Percentiles rank a stretch among this genome's conserved stretches.
Conservation (phyloP, 2,888 invertebrate species). For the Calameuta pallipes region DNA sequence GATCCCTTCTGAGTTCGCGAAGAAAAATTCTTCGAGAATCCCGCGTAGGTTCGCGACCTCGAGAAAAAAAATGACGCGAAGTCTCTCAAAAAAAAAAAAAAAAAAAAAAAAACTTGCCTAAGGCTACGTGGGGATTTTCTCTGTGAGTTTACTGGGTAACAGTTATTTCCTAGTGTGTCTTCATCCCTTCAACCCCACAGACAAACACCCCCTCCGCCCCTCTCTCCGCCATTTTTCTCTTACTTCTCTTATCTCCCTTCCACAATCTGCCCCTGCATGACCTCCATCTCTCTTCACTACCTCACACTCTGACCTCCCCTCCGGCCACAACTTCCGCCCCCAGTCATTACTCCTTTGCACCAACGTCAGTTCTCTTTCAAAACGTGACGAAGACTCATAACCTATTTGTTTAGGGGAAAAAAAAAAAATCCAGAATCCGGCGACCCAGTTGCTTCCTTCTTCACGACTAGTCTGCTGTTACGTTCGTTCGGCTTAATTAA, state of each 20-base stretch:
- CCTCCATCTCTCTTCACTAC: no score
- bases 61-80: no score
- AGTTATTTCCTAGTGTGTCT: not conserved
- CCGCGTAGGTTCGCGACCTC: not conserved
- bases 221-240: not conserved
- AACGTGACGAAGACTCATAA: not conserved
- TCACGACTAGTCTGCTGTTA: not conserved
- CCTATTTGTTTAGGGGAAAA: not conserved
- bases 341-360: not conserved
- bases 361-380: not conserved
- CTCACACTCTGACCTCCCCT: no score
- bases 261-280: not conserved
- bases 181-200: not conserved
- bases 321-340: not conserved
- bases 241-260: not conserved
- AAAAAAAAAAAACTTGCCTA: not conserved
- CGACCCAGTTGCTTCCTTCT: not conserved
- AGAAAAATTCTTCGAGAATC: not conserved
- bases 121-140: not conserved
- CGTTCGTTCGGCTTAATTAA: not conserved
- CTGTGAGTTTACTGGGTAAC: not conserved
- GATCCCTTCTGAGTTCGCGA: not conserved
- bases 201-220: not conserved
- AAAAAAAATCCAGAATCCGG: not conserved
- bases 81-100: no score